Evolutionary conservation across 1,140 invertebrate genomes (phyloP).

Genomic region (Aphaenogaster ashmeadi): DNA sequence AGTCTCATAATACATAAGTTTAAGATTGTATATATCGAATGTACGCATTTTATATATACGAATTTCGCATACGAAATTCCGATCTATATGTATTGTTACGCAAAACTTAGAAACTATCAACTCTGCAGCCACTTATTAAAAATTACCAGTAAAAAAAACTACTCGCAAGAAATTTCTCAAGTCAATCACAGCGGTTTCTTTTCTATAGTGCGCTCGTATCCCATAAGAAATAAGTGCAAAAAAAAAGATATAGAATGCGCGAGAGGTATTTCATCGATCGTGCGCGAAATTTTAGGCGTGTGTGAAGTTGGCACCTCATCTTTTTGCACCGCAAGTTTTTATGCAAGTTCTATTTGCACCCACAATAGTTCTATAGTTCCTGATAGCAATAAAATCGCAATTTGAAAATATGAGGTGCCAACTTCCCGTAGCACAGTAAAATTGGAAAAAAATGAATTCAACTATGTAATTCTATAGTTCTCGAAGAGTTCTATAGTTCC

Average conservation of each 20-base stretch:
- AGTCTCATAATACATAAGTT: not conserved
- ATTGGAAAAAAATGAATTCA: too few species aligned
- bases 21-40: conserved; percentile 35
- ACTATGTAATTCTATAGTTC: too few species aligned
- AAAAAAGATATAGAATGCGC: not conserved
- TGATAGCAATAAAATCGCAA: too few species aligned
- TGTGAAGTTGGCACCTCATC: too few species aligned
- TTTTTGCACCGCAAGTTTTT: too few species aligned
- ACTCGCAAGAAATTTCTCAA: not conserved
- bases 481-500: too few species aligned
- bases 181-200: not conserved
- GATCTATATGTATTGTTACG: conserved; percentile 5
- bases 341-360: too few species aligned
- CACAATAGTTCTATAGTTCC: too few species aligned
- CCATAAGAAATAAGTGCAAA: not conserved
- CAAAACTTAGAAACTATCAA: not conserved
- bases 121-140: not conserved
- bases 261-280: not conserved
- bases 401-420: too few species aligned
- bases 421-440: too few species aligned
- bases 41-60: conserved; percentile 18
- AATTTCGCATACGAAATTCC: conserved; percentile 23
- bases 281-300: too few species aligned
- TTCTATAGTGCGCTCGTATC: not conserved
- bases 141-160: conserved; percentile 2